These are phyloP conservation scores for Montipora capitata DNA, from an alignment of 92 coral and sea anemone species.

Conservation along the genomic window DNA sequence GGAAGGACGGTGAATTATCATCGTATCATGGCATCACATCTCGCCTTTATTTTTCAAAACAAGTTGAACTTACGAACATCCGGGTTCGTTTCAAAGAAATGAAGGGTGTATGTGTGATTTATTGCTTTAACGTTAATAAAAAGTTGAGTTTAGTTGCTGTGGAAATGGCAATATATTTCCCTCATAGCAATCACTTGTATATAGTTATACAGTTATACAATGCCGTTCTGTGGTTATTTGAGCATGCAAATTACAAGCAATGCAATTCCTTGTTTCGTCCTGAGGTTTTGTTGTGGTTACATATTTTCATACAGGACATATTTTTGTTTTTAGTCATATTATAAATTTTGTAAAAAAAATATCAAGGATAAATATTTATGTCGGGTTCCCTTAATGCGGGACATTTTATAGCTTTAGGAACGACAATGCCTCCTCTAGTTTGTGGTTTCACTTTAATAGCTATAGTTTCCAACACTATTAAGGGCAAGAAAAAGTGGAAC, in stretches of 20 bases:
- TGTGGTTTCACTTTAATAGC: too few species aligned
- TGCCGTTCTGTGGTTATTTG: constrained; percentile 13
- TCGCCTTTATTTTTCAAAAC: too few species aligned
- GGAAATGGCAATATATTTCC: background rate
- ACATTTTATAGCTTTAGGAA: background rate
- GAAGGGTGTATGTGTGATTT: background rate
- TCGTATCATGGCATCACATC: too few species aligned
- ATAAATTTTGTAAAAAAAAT: background rate
- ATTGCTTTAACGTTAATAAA: too few species aligned
- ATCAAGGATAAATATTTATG: background rate
- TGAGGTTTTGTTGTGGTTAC: background rate
- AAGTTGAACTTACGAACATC: background rate
- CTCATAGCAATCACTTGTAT: too few species aligned
- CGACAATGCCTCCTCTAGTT: too few species aligned
- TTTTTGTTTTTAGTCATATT: background rate
- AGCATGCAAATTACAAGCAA: constrained; percentile 1
- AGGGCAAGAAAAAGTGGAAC: background rate
- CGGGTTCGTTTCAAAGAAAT: constrained; percentile 14
- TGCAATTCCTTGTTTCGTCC: background rate
- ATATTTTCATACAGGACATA: constrained; percentile 17
- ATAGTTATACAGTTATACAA: background rate
- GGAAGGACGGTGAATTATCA: too few species aligned
- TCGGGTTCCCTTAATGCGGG: background rate
- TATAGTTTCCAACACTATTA: too few species aligned
- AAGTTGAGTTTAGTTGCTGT: too few species aligned